Percentiles rank a stretch among this genome's conserved stretches.
These are phyloP conservation scores for Tipula confusa DNA, from an alignment of 2,888 invertebrate species.

Conservation along the genomic window DNA sequence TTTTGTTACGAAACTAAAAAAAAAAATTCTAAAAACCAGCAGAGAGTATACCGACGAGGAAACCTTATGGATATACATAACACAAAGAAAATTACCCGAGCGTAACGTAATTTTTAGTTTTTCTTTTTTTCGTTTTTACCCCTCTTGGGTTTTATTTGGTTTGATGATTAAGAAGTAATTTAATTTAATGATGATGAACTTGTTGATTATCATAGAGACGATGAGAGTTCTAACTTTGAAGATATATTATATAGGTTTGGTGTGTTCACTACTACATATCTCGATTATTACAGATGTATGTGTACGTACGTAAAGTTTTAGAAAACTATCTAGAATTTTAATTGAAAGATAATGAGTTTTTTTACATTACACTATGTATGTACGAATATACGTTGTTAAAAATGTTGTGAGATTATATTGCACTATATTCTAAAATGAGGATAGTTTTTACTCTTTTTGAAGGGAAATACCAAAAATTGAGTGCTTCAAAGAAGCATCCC, in stretches of 20 bases:
- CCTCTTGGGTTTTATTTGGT: too few species aligned
- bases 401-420: too few species aligned
- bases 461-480: too few species aligned
- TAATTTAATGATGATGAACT: constrained; percentile 3
- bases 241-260: neutral
- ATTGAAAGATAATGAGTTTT: constrained; percentile 3
- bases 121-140: neutral
- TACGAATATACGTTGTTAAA: too few species aligned
- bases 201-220: neutral
- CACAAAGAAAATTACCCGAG: neutral
- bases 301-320: neutral
- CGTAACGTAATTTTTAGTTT: neutral
- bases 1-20: neutral
- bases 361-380: too few species aligned
- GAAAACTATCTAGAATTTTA: neutral
- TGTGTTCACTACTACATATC: too few species aligned
- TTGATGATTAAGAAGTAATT: constrained; percentile 25
- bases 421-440: too few species aligned
- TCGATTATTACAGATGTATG: too few species aligned
- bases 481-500: too few species aligned
- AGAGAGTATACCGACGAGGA: neutral
- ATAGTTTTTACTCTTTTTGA: too few species aligned
- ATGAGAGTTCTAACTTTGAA: neutral
- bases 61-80: neutral
- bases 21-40: neutral